phyloP scores from a whole-genome alignment of 2,888 invertebrate genomes.

The Cephus runcator region DNA sequence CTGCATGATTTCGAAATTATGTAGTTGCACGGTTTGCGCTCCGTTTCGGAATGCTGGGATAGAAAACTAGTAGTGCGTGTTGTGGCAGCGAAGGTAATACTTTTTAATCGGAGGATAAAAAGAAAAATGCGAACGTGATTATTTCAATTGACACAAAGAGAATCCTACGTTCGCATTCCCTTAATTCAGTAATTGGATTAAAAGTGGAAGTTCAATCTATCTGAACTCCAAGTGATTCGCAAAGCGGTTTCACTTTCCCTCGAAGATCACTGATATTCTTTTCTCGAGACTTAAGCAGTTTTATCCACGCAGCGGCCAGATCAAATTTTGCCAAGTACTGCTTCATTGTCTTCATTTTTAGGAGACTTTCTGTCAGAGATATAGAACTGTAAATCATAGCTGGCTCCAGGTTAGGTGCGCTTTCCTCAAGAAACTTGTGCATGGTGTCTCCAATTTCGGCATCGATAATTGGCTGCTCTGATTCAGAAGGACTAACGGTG shows the following conservation, averaged over 20 bases:
- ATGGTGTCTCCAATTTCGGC: slow-evolving; percentile 69
- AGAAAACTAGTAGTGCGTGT: slow-evolving; percentile 12
- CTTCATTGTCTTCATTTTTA: slow-evolving; percentile 54
- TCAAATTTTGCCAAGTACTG: slow-evolving; percentile 36
- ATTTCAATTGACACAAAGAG: slow-evolving; percentile 2
- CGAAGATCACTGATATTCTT: slow-evolving; percentile 11
- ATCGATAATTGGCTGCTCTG: slow-evolving; percentile 60
- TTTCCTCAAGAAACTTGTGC: slow-evolving; percentile 67
- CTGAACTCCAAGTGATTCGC: slow-evolving; percentile 10
- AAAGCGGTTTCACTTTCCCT: slow-evolving; percentile 20
- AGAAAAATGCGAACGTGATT: slow-evolving; percentile 4
- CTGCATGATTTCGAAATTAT: neutral
- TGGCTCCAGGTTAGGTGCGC: slow-evolving; percentile 66
- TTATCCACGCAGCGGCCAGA: slow-evolving; percentile 18
- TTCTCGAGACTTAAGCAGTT: slow-evolving; percentile 10
- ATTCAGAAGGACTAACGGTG: slow-evolving; percentile 54
- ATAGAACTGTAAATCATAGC: slow-evolving; percentile 69
- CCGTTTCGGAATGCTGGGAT: neutral
- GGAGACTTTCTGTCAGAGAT: slow-evolving; percentile 67
- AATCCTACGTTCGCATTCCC: neutral
- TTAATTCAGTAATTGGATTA: neutral
- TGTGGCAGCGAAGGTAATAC: slow-evolving; percentile 18
- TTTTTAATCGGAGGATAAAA: neutral
- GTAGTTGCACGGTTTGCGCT: neutral
- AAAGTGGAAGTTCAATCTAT: slow-evolving; percentile 3